These are phyloP conservation scores for Gobionotothen gibberifrons DNA, from an alignment of 2,797 vertebrate genomes.

Conservation along the genomic window DNA sequence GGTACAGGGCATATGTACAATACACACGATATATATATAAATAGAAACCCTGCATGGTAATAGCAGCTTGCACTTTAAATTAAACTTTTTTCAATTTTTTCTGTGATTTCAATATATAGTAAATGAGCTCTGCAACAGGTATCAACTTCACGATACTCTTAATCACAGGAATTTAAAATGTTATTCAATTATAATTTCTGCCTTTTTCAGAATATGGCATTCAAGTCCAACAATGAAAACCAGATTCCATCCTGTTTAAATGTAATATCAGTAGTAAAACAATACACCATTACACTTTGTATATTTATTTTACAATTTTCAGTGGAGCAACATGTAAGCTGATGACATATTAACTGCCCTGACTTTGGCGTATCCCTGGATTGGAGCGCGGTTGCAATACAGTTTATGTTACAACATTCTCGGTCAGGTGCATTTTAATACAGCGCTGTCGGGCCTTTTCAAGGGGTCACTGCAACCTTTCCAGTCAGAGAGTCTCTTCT, in stretches of 20 bases:
- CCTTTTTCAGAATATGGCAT: not conserved
- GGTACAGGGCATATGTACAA: conserved; percentile 66
- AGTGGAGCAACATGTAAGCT: not conserved
- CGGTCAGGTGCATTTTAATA: conserved; percentile 56
- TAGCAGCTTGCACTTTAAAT: conserved; percentile 10
- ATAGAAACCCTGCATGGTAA: conserved; percentile 59
- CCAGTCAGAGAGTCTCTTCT: conserved; percentile 59
- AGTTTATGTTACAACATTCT: conserved; percentile 57
- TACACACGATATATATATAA: conserved; percentile 39
- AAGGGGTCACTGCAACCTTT: conserved; percentile 57
- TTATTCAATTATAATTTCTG: not conserved
- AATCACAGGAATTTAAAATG: not conserved
- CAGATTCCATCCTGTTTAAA: not conserved
- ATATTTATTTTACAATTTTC: conserved; percentile 11
- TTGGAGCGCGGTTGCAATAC: conserved; percentile 46
- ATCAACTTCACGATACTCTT: not conserved
- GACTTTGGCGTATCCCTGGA: conserved; percentile 34
- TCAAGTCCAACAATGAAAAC: not conserved
- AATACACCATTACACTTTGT: conserved; percentile 23
- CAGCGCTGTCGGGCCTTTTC: conserved; percentile 3
- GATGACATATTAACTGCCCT: conserved; percentile 57
- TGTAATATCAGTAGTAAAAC: conserved; percentile 11
- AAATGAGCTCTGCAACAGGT: not conserved
- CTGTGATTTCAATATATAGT: not conserved
- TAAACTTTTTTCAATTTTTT: not conserved